Evolutionary conservation across 92 coral and sea anemone genomes (phyloP).

Genomic region (Parazoanthus atlanticus): DNA sequence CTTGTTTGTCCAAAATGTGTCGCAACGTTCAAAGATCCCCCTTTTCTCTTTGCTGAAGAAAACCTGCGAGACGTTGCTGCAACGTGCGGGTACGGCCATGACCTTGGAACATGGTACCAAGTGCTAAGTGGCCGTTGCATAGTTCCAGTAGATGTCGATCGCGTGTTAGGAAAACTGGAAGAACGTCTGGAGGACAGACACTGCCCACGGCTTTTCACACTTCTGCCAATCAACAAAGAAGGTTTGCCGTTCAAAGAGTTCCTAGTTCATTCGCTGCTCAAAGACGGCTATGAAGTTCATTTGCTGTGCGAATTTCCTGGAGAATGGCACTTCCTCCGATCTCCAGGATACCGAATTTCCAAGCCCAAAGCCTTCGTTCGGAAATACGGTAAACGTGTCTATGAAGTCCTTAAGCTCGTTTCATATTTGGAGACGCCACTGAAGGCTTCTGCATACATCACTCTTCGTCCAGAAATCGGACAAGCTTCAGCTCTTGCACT

Average conservation of each 20-base stretch:
- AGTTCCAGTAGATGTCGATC: background rate
- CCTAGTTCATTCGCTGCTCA: slow-evolving; percentile 29
- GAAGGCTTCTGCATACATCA: slow-evolving; percentile 2
- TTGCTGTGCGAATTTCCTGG: slow-evolving; percentile 13
- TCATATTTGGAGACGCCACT: background rate
- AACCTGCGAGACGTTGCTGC: background rate
- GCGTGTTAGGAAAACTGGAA: slow-evolving; percentile 3
- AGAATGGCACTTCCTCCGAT: slow-evolving; percentile 23
- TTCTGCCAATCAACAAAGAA: slow-evolving; percentile 13
- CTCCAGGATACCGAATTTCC: slow-evolving; percentile 18
- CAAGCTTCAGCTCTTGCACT: background rate
- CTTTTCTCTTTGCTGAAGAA: slow-evolving; percentile 12
- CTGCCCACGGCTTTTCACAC: slow-evolving; percentile 11
- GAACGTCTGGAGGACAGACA: slow-evolving; percentile 6
- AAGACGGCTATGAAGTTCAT: slow-evolving; percentile 26
- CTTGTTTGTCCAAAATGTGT: slow-evolving; percentile 16
- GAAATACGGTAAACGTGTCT: slow-evolving; percentile 18
- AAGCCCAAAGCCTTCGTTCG: slow-evolving; percentile 22
- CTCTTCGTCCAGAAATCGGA: slow-evolving; percentile 1
- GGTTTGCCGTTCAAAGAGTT: slow-evolving; percentile 12
- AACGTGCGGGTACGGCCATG: slow-evolving; percentile 10
- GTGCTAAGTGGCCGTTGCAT: slow-evolving; percentile 2
- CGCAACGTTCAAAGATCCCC: slow-evolving; percentile 4
- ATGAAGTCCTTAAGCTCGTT: slow-evolving; percentile 1
- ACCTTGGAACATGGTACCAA: slow-evolving; percentile 5